Evolutionary conservation across 37 sponge, comb jelly and placozoan species (phyloP).

Genomic region (Oopsacas minuta): DNA sequence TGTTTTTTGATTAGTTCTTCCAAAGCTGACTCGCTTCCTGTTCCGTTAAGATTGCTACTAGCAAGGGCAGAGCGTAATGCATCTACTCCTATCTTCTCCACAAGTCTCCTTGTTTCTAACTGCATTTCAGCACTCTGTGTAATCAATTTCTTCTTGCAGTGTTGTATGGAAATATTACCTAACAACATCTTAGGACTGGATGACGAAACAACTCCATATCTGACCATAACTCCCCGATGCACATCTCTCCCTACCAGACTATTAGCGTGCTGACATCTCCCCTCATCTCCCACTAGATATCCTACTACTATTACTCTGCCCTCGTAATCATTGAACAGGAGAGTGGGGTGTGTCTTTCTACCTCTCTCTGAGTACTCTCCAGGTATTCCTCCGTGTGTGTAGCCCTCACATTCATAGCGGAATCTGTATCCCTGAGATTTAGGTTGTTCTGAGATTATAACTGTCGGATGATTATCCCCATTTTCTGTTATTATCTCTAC

Average conservation of each 20-base stretch:
- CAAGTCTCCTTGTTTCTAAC: not conserved
- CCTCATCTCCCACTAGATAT: not conserved
- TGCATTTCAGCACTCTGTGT: not conserved
- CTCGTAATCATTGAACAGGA: not conserved
- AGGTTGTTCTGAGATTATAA: not conserved
- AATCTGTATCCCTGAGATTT: slow-evolving; percentile 18
- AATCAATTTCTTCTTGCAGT: slow-evolving; percentile 5
- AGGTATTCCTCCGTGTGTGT: slow-evolving; percentile 13
- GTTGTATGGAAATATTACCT: not conserved
- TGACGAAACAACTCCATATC: not conserved
- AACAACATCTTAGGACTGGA: not conserved
- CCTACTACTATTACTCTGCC: not conserved
- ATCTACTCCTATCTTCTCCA: slow-evolving; percentile 13
- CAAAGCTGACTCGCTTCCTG: not conserved
- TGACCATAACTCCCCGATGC: not conserved
- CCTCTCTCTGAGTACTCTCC: slow-evolving; percentile 19
- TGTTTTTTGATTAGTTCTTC: not conserved
- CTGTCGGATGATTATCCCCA: not conserved
- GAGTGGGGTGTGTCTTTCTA: not conserved
- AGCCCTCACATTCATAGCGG: slow-evolving; percentile 16
- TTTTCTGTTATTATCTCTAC: not conserved
- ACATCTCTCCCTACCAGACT: slow-evolving; percentile 11
- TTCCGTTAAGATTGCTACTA: not conserved
- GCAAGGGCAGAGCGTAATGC: not conserved
- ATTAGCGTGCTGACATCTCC: not conserved